phyloP scores from a whole-genome alignment of 2,797 vertebrate genomes.

The Rhinichthys osculus region DNA sequence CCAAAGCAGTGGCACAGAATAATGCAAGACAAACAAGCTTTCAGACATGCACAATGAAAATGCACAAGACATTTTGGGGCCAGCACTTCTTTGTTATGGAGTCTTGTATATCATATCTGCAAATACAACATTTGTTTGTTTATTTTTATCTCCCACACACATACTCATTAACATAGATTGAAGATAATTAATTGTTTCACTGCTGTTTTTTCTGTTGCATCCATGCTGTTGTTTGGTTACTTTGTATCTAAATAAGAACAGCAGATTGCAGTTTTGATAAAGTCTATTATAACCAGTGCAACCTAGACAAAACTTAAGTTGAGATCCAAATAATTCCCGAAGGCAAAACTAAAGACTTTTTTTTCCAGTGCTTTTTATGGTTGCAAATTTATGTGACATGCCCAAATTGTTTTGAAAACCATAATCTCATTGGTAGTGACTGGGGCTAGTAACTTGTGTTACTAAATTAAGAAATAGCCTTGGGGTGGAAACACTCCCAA shows the following conservation, averaged over 20 bases:
- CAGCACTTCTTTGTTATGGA: constrained; percentile 1
- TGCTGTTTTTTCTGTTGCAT: neutral
- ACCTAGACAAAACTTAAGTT: neutral
- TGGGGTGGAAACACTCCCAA: neutral
- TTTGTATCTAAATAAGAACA: constrained; percentile 27
- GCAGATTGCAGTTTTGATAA: constrained; percentile 11
- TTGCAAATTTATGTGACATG: constrained; percentile 9
- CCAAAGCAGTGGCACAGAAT: neutral
- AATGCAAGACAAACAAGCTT: constrained; percentile 17
- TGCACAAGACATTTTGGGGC: constrained; percentile 16
- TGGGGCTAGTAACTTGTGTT: neutral
- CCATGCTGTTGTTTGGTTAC: constrained; percentile 38
- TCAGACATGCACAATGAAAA: constrained; percentile 21
- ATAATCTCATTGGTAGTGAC: neutral
- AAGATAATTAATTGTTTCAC: constrained; percentile 13
- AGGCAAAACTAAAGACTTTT: constrained; percentile 1
- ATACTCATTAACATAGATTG: constrained; percentile 19
- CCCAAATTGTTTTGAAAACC: constrained; percentile 17
- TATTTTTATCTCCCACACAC: neutral
- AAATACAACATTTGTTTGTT: neutral
- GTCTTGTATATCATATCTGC: neutral
- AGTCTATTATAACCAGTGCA: neutral
- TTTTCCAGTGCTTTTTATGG: neutral
- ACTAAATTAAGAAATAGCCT: constrained; percentile 19
- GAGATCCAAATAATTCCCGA: constrained; percentile 8